Evolutionary conservation across 2,113 vertebrate genomes (phyloP), one percentile per base, ranked within the genome.

Genomic region (Excalfactoria chinensis): DNA sequence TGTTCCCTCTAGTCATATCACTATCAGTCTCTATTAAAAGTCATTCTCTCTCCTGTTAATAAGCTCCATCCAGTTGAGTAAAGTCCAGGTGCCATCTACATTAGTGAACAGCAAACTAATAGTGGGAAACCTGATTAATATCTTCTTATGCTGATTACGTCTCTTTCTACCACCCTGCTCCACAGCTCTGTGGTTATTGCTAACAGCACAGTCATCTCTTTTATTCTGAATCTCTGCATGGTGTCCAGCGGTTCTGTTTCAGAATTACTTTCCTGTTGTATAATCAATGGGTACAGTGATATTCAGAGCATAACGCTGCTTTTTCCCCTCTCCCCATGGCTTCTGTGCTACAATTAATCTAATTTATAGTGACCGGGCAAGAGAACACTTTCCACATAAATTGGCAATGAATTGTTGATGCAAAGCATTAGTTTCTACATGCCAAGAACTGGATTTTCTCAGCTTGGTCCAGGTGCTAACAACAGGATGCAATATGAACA

Each of bases 291-390:
- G 43, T 41, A 20, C 69, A 53, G 44, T 23, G 68, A 88, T 83
- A 93, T 63, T 58, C 55, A 84, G 78, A 94, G 68, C 64, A 79
- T 17, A 84, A 53, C 25, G 7, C 44, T 28, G 49, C 6, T 30
- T 75, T 68, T 81, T 43, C 21, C 69, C 56, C 59, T 41, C n/a
- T 82, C 67, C 48, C 67, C 17, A 48, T 44, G 73, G 66, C 74
- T 93, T 87, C 79, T 82, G 88, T 92, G 94, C 85, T 96, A 95
- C 94, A 96, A 97, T 96, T 97, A 95, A 96, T 94, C 95, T 93
- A 96, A 97, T 97, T 96, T 96, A 82, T 93, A 95, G 51, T 87
- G 84, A 95, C 81, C 92, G 93, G 93, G 79, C 92, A 93, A 82
- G 66, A 77, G 76, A 84, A 91, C 0, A 13, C 78, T 92, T 90